A percentile compares a stretch with the other conserved stretches of the same genome.
phyloP scores from a whole-genome alignment of 2,113 vertebrate genomes.

The Chloropsis hardwickii region DNA sequence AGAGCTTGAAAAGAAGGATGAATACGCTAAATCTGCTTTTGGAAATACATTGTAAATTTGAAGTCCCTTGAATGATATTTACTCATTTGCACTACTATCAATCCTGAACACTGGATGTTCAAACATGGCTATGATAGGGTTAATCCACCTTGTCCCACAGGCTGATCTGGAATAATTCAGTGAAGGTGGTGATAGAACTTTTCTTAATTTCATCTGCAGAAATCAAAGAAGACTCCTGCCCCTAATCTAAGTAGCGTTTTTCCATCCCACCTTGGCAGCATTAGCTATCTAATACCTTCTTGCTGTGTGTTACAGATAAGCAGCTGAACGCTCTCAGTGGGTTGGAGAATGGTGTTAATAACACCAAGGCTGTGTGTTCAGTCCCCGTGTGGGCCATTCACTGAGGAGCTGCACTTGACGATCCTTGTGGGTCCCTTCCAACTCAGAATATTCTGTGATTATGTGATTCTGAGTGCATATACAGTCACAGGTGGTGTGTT shows the following conservation, averaged over 20 bases:
- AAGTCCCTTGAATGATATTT: neutral
- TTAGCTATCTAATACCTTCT: neutral
- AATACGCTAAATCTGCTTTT: neutral
- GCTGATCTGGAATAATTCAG: neutral
- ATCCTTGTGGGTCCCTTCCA: neutral
- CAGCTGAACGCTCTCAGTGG: conserved; percentile 7
- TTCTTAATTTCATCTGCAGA: neutral
- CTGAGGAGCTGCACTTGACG: neutral
- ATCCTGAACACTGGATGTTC: neutral
- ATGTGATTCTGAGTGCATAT: neutral
- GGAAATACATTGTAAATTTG: neutral
- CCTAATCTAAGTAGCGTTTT: neutral
- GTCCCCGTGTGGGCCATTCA: neutral
- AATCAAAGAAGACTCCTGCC: neutral
- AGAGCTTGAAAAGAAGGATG: neutral
- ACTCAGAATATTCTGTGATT: neutral
- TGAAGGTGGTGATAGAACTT: neutral
- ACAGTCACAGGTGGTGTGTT: neutral
- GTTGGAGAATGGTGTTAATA: conserved; percentile 62
- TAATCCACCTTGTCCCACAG: neutral
- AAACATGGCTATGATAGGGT: neutral
- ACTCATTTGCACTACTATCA: neutral
- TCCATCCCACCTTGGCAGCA: neutral
- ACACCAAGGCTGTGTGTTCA: conserved; percentile 53
- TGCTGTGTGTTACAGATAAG: neutral